Base-by-base conservation (phyloP, 2,888 invertebrate species). In the Dendrolimus houi region DNA sequence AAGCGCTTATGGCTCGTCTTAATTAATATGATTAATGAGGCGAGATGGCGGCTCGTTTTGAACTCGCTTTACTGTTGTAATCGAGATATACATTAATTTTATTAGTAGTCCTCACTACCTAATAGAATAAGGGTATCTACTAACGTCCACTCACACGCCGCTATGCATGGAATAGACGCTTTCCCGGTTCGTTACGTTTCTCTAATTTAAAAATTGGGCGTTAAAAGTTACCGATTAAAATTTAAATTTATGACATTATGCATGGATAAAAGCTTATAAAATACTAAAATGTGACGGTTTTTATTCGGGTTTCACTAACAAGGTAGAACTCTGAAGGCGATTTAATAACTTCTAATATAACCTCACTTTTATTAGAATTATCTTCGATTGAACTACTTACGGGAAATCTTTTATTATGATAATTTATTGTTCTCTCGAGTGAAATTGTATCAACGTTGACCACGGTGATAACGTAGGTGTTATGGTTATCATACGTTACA, bases 71-170 rank as follows among this genome's bases (percentile, higher is more conserved):
- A 83, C 82, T 82, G 80, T 81, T 85, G 83, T 86, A 88, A 89
- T 89, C 86, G 85, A 84, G 85, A 84, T 86, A 89, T 87, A 88
- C 87, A 89, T 90, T 89, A 87, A 89, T 87, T 87, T 83, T 85
- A 87, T 89, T 87, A 85, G 82, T 82, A 81, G 83, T 84, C 82
- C 79, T 84, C 81, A 81, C 80, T 47, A 47, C 47, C 47, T 88
- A 87, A 86, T 87, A 86, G 87, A 88, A 87, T 83, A 81, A 73
- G 72, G 72, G 63, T 69, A 66, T 67, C 65, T 60, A 72, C 71
- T 71, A 72, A 71, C 73, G 70, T 66, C 71, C 57, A 57, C 58
- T 41, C 53, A 55, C n/a, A 42, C 47, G 56, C 54, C 52, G 52
- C 52, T 67, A 47, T 69, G 72, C 74, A 77, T 67, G 75, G 71